These are phyloP conservation scores for Bolinopsis microptera DNA, from an alignment of 37 sponge, comb jelly and placozoan species.

Conservation along the genomic window DNA sequence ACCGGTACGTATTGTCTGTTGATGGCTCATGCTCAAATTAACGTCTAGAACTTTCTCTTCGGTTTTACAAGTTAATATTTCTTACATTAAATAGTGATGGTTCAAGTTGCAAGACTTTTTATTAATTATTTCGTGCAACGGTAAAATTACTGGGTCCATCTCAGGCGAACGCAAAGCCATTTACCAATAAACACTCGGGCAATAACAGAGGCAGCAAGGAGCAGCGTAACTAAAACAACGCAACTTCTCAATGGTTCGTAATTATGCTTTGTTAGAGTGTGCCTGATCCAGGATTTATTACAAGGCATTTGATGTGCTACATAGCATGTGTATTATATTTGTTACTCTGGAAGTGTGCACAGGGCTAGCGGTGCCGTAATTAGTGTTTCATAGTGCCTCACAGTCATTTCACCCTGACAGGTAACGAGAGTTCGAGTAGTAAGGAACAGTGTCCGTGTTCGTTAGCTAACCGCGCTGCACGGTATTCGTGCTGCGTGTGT, in stretches of 20 bases:
- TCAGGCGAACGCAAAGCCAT: not conserved
- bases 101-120: too few species aligned
- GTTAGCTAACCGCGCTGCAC: not conserved
- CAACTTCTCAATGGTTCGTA: not conserved
- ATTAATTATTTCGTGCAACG: too few species aligned
- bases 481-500: constrained; percentile 17
- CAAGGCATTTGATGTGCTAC: not conserved
- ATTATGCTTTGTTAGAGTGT: not conserved
- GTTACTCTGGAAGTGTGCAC: not conserved
- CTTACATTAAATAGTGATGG: too few species aligned
- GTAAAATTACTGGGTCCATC: too few species aligned
- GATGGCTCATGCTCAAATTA: too few species aligned
- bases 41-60: too few species aligned
- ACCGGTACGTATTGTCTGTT: not conserved
- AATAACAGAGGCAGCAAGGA: constrained; percentile 28
- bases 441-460: constrained; percentile 19
- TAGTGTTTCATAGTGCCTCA: too few species aligned
- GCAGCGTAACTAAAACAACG: not conserved
- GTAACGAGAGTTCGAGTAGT: not conserved
- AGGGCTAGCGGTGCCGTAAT: too few species aligned
- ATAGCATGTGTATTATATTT: not conserved
- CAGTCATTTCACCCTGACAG: too few species aligned
- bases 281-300: not conserved
- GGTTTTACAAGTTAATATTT: too few species aligned
- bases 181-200: not conserved